Percentiles rank a stretch among this genome's conserved stretches.
Conservation (phyloP, 2,888 invertebrate species). For the Scelioninae gen. 1 region DNA sequence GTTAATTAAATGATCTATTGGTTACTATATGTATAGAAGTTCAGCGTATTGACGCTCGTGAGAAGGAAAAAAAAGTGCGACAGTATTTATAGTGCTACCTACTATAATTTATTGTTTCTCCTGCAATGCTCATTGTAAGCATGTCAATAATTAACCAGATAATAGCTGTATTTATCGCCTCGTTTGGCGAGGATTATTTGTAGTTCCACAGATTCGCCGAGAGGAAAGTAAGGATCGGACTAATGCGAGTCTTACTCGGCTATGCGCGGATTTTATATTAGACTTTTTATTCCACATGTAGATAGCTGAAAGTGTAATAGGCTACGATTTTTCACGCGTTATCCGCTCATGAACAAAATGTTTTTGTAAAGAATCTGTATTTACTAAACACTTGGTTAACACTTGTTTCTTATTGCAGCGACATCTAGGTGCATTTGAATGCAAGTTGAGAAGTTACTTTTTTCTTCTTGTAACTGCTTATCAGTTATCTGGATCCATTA, state of each 20-base stretch:
- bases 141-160: conserved; percentile 65
- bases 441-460: no score
- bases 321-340: conserved; percentile 26
- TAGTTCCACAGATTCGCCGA: conserved; percentile 42
- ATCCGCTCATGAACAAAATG: conserved; percentile 14
- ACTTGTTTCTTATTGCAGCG: conserved; percentile 16
- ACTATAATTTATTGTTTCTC: conserved; percentile 58
- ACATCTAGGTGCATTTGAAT: no score
- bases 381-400: conserved; percentile 28
- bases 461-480: no score
- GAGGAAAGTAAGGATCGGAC: conserved; percentile 38
- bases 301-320: conserved; percentile 20
- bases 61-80: conserved; percentile 48
- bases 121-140: conserved; percentile 50
- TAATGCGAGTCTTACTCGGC: neutral
- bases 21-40: conserved; percentile 61
- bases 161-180: conserved; percentile 66
- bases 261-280: conserved; percentile 18
- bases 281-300: conserved; percentile 6
- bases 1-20: conserved; percentile 71
- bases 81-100: conserved; percentile 58
- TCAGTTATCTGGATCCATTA: no score
- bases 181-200: conserved; percentile 57
- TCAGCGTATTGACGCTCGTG: conserved; percentile 55
- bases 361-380: conserved; percentile 13